Base-by-base conservation (phyloP, 1,140 invertebrate species). In the Saccostrea echinata region DNA sequence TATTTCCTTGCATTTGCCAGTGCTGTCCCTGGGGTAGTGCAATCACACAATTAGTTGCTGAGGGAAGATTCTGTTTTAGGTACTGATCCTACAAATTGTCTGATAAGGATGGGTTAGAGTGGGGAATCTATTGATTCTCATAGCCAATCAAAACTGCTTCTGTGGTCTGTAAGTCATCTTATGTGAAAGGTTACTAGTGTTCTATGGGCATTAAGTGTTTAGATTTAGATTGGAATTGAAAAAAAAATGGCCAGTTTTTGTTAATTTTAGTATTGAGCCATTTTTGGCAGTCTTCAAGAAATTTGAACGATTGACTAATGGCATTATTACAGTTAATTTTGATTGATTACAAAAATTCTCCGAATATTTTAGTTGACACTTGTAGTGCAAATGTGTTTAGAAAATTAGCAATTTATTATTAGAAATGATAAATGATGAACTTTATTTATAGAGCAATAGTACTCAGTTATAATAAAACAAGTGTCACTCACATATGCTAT, bases 291-390 rank as follows among this genome's bases (percentile, higher is more conserved):
- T 43, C 43, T 43, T 43, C 6, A 43, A 43, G 43, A 43, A 43
- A 43, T 43, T 6, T 43, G 43, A 43, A 43, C 43, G 43, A 43
- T 43, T 43, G 43, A 43, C 43, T 43, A 43, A 43, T 43, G 43
- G 43, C 43, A 30, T 76, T 76, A 18, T 76, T 76, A 30, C 16
- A 30, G 24, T 64, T 64, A 21, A 64, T 21, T 64, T 64, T 64
- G 57, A 64, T 76, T 30, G 68, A 76, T 76, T 76, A 30, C 24
- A 76, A 76, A 76, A 30, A 76, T 76, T 76, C 68, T 76, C 27
- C 33, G 68, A 76, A 76, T 76, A 33, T 76, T 76, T 76, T 12
- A 12, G 24, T 16, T 76, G 27, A 16, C 68, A 30, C 13, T 27
- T 9, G 13, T 30, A 43, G 27, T 76, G 68, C 27, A 76, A 76